phyloP scores from a whole-genome alignment of 2,113 vertebrate genomes.

The Neotoma lepida region DNA sequence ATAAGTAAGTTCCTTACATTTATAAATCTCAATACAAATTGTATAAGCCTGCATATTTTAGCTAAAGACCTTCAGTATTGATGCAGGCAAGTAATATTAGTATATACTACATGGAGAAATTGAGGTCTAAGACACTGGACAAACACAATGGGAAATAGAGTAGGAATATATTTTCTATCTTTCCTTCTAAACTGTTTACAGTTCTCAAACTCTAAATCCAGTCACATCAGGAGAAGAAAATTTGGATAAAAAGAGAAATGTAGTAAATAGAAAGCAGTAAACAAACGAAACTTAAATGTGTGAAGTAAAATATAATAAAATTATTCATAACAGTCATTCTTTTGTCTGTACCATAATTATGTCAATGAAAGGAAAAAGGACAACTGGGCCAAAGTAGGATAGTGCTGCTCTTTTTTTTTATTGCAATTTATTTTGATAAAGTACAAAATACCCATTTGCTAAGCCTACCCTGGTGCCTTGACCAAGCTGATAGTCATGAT shows the following conservation, averaged over 20 bases:
- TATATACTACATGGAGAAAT: neutral
- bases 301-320: neutral
- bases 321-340: neutral
- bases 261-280: neutral
- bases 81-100: neutral
- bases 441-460: neutral
- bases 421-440: neutral
- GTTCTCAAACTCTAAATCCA: neutral
- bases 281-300: neutral
- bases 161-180: neutral
- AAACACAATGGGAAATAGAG: neutral
- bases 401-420: neutral
- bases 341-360: neutral
- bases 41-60: neutral
- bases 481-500: neutral
- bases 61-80: neutral
- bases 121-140: neutral
- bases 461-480: neutral
- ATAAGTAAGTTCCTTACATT: slow-evolving; percentile 35
- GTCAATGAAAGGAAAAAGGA: neutral
- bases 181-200: neutral
- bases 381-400: neutral
- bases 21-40: slow-evolving; percentile 13
- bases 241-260: neutral
- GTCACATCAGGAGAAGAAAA: neutral